Conservation (phyloP, 2,888 invertebrate species). For the Harpalus rubripes region DNA sequence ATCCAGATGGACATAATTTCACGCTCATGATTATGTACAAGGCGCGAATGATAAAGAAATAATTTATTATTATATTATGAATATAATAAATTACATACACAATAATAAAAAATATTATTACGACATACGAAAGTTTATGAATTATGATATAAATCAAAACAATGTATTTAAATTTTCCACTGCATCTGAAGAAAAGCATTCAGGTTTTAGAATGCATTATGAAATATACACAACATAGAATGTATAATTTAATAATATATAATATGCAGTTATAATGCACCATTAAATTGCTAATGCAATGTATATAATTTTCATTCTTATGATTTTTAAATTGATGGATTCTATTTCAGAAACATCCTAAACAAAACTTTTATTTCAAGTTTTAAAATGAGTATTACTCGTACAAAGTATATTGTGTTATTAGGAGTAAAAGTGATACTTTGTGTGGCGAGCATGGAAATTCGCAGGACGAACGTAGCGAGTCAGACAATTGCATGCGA, state of each 20-base stretch:
- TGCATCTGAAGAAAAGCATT: not conserved
- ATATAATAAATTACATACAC: slow-evolving; percentile 21
- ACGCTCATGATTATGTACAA: not conserved
- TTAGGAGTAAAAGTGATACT: no score
- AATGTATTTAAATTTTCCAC: not conserved
- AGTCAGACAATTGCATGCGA: no score
- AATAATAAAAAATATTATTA: slow-evolving; percentile 15
- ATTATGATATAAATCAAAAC: not conserved
- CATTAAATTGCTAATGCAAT: not conserved
- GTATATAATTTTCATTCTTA: not conserved
- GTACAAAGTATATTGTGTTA: no score
- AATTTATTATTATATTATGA: slow-evolving; percentile 19
- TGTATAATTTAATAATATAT: not conserved
- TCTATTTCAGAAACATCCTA: not conserved
- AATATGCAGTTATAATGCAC: not conserved
- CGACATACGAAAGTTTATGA: not conserved
- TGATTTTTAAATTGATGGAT: not conserved
- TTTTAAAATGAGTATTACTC: no score
- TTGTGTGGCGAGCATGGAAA: no score
- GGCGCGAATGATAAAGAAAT: slow-evolving; percentile 25
- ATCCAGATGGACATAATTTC: not conserved
- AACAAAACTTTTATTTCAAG: no score
- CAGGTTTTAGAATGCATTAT: not conserved
- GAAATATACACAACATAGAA: not conserved
- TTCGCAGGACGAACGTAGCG: no score